A percentile compares a stretch with the other conserved stretches of the same genome.
Conservation (phyloP, 2,888 invertebrate genomes). For the Sphaerophoria taeniata region DNA sequence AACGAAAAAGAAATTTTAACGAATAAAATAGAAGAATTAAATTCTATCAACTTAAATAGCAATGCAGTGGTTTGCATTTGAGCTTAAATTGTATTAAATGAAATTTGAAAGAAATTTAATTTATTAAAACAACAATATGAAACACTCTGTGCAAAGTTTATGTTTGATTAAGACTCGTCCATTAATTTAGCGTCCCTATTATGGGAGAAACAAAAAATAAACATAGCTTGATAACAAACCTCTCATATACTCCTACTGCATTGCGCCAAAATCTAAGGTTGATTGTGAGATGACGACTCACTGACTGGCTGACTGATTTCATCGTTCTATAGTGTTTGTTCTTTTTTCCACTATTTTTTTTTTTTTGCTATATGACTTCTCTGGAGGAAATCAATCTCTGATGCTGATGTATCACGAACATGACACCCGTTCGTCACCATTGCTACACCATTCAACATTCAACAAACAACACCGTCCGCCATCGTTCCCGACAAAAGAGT, state of each 20-base stretch:
- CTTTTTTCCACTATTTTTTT: not conserved
- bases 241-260: slow-evolving; percentile 37
- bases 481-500: slow-evolving; percentile 31
- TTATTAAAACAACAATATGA: not conserved
- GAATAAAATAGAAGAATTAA: no score
- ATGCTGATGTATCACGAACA: slow-evolving; percentile 54
- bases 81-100: not conserved
- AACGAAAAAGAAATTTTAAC: no score
- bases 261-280: slow-evolving; percentile 23
- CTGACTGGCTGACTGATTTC: not conserved
- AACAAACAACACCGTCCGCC: not conserved
- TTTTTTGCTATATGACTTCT: not conserved
- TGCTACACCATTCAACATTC: not conserved
- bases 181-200: slow-evolving; percentile 40
- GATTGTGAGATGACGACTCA: slow-evolving; percentile 25
- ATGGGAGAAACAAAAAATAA: not conserved
- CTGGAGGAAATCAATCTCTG: slow-evolving; percentile 43
- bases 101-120: not conserved
- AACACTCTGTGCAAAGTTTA: slow-evolving; percentile 18
- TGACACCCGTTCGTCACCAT: slow-evolving; percentile 45
- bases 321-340: not conserved
- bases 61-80: no score
- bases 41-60: no score
- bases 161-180: slow-evolving; percentile 51
- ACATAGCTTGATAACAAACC: slow-evolving; percentile 5